Conservation (phyloP, 1,140 invertebrate species). For the Drosophila truncata region DNA sequence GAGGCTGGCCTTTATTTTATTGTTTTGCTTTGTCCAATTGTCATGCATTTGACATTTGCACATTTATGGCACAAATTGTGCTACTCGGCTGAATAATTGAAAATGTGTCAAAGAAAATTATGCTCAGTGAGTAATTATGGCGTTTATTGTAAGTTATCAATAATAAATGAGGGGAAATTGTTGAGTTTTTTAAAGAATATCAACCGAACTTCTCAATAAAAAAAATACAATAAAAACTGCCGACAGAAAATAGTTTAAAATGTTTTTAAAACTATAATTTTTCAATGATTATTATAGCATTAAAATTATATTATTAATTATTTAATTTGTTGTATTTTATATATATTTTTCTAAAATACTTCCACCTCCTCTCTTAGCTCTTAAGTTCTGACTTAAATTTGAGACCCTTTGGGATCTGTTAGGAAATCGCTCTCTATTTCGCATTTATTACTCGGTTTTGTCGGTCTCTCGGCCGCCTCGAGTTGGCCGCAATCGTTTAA, state of each 20-base stretch:
- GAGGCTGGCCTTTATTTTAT: constrained; percentile 11
- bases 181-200: neutral
- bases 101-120: neutral
- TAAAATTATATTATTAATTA: too few relatives aligned
- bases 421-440: constrained; percentile 18
- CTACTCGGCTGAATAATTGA: neutral
- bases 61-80: neutral
- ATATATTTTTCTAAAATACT: too few relatives aligned
- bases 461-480: constrained; percentile 15
- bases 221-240: too few relatives aligned
- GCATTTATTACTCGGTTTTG: constrained; percentile 33
- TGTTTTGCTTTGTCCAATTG: neutral
- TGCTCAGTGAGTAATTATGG: neutral
- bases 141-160: neutral
- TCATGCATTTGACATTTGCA: neutral
- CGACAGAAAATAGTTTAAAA: too few relatives aligned
- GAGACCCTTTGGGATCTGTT: constrained; percentile 11
- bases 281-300: too few relatives aligned
- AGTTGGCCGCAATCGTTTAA: constrained; percentile 40
- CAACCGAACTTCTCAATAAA: too few relatives aligned
- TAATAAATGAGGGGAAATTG: neutral
- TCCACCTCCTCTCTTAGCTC: neutral
- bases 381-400: constrained; percentile 13
- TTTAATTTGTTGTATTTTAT: too few relatives aligned
- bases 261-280: too few relatives aligned